Percentiles rank a stretch among this genome's conserved stretches.
Evolutionary conservation across 2,113 vertebrate species (phyloP).

Genomic region (Anoura caudifer): DNA sequence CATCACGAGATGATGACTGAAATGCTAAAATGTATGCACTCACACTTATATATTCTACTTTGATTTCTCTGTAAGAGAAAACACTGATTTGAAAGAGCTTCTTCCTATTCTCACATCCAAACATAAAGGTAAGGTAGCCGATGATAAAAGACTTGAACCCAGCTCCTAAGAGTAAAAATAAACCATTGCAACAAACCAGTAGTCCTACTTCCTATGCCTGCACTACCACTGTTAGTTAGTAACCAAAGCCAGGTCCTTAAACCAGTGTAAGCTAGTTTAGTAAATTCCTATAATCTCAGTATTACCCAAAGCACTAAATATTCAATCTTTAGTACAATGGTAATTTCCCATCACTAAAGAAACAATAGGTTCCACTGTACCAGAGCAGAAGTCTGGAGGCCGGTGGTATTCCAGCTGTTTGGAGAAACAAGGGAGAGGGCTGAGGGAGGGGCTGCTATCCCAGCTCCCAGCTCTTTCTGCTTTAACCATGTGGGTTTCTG

Average conservation of each 20-base stretch:
- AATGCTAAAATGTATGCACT: background rate
- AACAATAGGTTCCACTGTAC: fast-evolving
- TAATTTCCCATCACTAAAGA: background rate
- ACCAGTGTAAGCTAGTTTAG: background rate
- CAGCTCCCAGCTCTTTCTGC: background rate
- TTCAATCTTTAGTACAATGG: background rate
- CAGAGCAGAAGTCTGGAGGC: background rate
- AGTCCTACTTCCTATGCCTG: background rate
- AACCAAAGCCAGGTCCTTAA: background rate
- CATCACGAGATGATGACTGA: background rate
- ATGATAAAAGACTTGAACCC: background rate
- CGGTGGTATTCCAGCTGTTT: background rate
- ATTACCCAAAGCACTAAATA: background rate
- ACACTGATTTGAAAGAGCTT: background rate
- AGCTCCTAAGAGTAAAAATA: background rate
- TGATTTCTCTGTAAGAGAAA: background rate
- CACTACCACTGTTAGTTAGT: background rate
- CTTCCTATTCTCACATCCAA: background rate
- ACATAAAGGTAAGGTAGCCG: background rate
- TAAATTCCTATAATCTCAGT: background rate
- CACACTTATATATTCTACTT: background rate
- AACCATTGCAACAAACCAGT: background rate
- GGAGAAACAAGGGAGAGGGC: background rate
- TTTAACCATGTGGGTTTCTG: background rate
- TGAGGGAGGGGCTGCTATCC: background rate